Conservation (phyloP, 2,797 vertebrate genomes). For the Acanthiza pusilla region DNA sequence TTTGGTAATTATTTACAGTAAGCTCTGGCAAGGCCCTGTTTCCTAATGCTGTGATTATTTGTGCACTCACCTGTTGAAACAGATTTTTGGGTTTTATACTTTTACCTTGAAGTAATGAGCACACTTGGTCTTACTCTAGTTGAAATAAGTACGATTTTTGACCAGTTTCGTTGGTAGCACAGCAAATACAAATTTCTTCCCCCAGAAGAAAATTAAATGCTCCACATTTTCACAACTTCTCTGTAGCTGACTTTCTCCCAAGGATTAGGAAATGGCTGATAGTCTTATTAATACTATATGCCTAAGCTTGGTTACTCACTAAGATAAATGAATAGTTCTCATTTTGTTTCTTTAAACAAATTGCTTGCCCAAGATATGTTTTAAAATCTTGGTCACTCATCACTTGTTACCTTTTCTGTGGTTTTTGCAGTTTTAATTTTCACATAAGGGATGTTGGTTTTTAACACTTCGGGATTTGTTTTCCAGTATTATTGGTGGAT, state of each 20-base stretch:
- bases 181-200: not conserved
- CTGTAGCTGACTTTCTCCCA: not conserved
- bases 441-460: not conserved
- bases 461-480: slow-evolving; percentile 16
- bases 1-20: not conserved
- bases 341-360: not conserved
- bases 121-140: not conserved
- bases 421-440: not conserved
- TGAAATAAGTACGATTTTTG: not conserved
- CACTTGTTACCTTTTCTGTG: not conserved
- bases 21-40: not conserved
- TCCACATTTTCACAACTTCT: not conserved
- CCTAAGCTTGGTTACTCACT: not conserved
- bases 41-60: not conserved
- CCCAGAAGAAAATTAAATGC: not conserved
- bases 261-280: not conserved
- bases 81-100: not conserved
- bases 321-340: not conserved
- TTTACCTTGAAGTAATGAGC: not conserved
- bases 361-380: not conserved
- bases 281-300: not conserved
- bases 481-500: slow-evolving; percentile 81
- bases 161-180: not conserved
- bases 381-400: not conserved
- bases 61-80: not conserved